A percentile compares a stretch with the other conserved stretches of the same genome.
Evolutionary conservation across 2,113 vertebrate species (phyloP).

Genomic region (Ardeotis arabs): DNA sequence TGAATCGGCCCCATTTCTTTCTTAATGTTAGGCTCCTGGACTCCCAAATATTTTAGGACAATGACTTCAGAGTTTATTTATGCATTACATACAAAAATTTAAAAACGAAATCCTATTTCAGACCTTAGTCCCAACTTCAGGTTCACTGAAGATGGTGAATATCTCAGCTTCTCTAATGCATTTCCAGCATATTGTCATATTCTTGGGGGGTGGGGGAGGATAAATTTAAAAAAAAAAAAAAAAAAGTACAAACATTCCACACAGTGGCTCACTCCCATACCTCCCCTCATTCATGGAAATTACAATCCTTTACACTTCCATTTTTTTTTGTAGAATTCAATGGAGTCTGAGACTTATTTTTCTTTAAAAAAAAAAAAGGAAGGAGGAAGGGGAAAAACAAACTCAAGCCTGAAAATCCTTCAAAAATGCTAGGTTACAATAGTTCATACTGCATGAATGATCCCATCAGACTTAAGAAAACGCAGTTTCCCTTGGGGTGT

Average conservation of each 20-base stretch:
- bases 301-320: background rate
- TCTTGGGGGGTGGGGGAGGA: background rate
- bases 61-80: background rate
- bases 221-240: background rate
- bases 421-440: background rate
- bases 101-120: background rate
- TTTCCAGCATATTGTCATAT: background rate
- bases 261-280: background rate
- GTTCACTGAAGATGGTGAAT: background rate
- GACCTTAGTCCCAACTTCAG: background rate
- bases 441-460: background rate
- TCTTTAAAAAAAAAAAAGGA: background rate
- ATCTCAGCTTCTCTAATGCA: background rate
- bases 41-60: background rate
- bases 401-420: background rate
- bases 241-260: background rate
- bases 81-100: too few relatives aligned
- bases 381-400: background rate
- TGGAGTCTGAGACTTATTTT: background rate
- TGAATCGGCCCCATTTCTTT: background rate
- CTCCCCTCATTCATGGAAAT: background rate
- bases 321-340: background rate
- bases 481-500: background rate
- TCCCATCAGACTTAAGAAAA: background rate
- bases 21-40: background rate